phyloP scores from a whole-genome alignment of 2,113 vertebrate genomes.

The Saimiri boliviensis region DNA sequence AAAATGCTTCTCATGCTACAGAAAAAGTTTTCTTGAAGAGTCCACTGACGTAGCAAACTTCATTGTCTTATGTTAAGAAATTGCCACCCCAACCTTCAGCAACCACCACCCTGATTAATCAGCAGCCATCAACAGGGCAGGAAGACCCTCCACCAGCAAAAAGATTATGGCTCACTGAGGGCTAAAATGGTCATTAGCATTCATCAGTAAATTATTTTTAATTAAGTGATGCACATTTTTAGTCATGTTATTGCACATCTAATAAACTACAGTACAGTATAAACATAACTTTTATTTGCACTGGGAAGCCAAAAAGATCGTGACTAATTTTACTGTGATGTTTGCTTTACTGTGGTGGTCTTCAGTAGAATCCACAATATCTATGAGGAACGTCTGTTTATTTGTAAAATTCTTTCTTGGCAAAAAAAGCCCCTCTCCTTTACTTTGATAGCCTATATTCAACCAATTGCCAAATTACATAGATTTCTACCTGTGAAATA shows the following conservation, averaged over 20 bases:
- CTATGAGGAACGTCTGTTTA: not conserved
- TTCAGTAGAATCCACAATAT: not conserved
- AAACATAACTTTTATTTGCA: not conserved
- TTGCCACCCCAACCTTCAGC: not conserved
- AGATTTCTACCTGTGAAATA: not conserved
- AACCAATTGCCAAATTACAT: not conserved
- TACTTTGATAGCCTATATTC: not conserved
- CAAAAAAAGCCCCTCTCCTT: constrained; percentile 4
- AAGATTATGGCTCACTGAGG: not conserved
- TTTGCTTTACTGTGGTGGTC: not conserved
- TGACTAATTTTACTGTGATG: not conserved
- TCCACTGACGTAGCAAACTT: not conserved
- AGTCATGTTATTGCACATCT: not conserved
- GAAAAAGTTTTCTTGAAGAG: not conserved
- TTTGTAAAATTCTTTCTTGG: constrained; percentile 49
- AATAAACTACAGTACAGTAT: not conserved
- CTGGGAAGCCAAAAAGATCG: not conserved
- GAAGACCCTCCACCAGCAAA: not conserved
- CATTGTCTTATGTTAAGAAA: not conserved
- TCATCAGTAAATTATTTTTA: not conserved
- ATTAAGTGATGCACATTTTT: not conserved
- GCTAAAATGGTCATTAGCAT: not conserved
- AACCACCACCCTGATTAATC: not conserved
- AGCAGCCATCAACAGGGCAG: not conserved
- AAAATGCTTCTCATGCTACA: not conserved